Percentiles rank a stretch among this genome's conserved stretches.
These are phyloP conservation scores for Drosophila siamana DNA, from an alignment of 2,888 invertebrate genomes.

Conservation along the genomic window DNA sequence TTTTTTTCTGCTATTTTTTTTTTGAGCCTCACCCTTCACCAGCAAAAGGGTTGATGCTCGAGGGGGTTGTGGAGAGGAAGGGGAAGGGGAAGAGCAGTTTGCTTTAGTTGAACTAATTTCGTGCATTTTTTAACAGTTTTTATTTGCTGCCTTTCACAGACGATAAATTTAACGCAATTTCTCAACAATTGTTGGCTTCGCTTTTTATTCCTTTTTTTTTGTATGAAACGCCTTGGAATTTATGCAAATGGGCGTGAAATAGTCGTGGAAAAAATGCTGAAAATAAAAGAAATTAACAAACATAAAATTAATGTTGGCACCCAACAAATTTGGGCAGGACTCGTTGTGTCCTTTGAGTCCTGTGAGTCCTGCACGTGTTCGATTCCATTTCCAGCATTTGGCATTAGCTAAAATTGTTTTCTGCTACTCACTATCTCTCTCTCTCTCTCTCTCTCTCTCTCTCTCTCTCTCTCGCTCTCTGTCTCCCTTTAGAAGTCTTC, in stretches of 20 bases:
- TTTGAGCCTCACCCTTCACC: conserved; percentile 1
- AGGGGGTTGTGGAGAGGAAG: neutral
- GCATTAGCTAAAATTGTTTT: conserved; percentile 65
- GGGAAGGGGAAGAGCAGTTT: too few species aligned
- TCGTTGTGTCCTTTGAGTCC: conserved; percentile 3
- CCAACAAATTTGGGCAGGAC: conserved; percentile 65
- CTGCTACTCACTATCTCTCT: conserved; percentile 4
- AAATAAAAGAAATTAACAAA: conserved; percentile 82
- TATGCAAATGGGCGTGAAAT: conserved; percentile 82
- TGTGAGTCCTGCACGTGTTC: conserved; percentile 68
- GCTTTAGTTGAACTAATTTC: conserved; percentile 72
- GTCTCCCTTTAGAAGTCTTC: too few species aligned
- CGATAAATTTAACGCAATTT: conserved; percentile 76
- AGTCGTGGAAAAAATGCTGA: conserved; percentile 64
- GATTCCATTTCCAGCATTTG: conserved; percentile 34
- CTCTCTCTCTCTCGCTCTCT: neutral
- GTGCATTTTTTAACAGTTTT: conserved; percentile 45
- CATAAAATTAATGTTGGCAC: conserved; percentile 83
- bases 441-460: neutral
- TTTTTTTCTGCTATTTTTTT: conserved; percentile 6
- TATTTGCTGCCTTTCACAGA: conserved; percentile 62
- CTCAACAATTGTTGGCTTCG: conserved; percentile 50
- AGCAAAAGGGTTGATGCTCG: conserved; percentile 62
- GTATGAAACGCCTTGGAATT: conserved; percentile 58
- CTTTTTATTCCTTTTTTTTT: conserved; percentile 24